Percentiles rank a stretch among this genome's conserved stretches.
phyloP scores from a whole-genome alignment of 2,797 vertebrate genomes.

The Thunnus albacares region DNA sequence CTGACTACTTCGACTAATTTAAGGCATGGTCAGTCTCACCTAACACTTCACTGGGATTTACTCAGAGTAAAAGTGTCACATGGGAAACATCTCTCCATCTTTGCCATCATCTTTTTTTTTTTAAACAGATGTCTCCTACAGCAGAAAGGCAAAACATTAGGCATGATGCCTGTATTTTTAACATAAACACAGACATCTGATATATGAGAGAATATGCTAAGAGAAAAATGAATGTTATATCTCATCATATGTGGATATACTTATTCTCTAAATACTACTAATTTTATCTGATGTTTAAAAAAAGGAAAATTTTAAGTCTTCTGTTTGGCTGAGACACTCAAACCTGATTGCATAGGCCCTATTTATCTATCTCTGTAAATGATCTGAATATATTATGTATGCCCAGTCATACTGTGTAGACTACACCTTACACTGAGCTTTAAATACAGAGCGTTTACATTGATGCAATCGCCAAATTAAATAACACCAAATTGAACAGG shows the following conservation, averaged over 20 bases:
- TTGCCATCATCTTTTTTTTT: not conserved
- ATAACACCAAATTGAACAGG: constrained; percentile 57
- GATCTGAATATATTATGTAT: constrained; percentile 13
- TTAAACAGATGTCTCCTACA: not conserved
- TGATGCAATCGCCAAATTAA: constrained; percentile 64
- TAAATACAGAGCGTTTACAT: constrained; percentile 49
- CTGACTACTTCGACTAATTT: constrained; percentile 23
- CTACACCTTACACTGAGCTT: constrained; percentile 51
- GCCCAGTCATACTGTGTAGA: constrained; percentile 45
- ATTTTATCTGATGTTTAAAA: not conserved
- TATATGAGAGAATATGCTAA: not conserved
- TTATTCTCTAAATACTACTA: not conserved
- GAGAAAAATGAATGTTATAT: constrained; percentile 7
- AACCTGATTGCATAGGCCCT: constrained; percentile 1
- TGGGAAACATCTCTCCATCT: not conserved
- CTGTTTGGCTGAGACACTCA: not conserved
- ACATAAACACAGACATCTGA: not conserved
- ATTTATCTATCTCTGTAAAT: constrained; percentile 14
- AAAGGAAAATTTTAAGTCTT: not conserved
- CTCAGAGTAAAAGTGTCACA: constrained; percentile 3
- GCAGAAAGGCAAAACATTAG: not conserved
- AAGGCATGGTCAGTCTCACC: constrained; percentile 2
- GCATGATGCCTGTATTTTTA: not conserved
- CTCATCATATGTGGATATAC: constrained; percentile 8
- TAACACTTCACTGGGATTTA: constrained; percentile 18